Percentiles rank a stretch among this genome's conserved stretches.
Evolutionary conservation across 53 echinoderm and acorn worm species (phyloP).

Genomic region (Antedon mediterranea): DNA sequence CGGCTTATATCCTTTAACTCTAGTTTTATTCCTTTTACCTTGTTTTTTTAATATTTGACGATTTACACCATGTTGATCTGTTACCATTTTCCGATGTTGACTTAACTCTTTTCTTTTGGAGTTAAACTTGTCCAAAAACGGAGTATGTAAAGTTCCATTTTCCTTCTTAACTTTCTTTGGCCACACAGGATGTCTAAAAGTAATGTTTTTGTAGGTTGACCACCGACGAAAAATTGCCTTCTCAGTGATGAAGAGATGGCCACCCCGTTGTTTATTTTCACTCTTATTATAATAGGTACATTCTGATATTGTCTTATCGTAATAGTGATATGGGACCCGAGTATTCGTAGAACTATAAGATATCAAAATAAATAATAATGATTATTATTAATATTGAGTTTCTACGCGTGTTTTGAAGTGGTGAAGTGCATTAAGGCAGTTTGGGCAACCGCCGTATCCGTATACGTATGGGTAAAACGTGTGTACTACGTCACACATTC

Average conservation of each 20-base stretch:
- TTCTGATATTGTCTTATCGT: constrained; percentile 45
- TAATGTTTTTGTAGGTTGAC: constrained; percentile 32
- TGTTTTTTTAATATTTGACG: too few relatives aligned
- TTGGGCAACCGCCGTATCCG: too few relatives aligned
- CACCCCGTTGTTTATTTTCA: constrained; percentile 48
- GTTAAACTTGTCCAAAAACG: constrained; percentile 20
- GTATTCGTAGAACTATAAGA: background rate
- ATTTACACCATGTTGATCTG: too few relatives aligned
- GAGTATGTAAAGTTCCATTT: constrained; percentile 26
- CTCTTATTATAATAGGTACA: constrained; percentile 73
- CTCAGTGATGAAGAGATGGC: constrained; percentile 90
- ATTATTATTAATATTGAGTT: too few relatives aligned
- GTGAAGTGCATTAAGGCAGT: too few relatives aligned
- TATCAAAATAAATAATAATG: background rate
- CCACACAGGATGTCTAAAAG: constrained; percentile 51
- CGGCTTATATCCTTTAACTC: too few relatives aligned
- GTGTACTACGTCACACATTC: too few relatives aligned
- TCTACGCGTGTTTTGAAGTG: too few relatives aligned
- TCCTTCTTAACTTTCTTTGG: constrained; percentile 2
- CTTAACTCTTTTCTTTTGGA: too few relatives aligned
- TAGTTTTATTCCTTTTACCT: too few relatives aligned
- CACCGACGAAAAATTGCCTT: constrained; percentile 70
- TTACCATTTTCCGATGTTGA: too few relatives aligned
- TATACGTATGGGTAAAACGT: too few relatives aligned
- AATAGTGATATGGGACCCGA: constrained; percentile 65